A percentile compares a stretch with the other conserved stretches of the same genome.
Evolutionary conservation across 2,797 vertebrate species (phyloP).

Genomic region (Darevskia nairensis): DNA sequence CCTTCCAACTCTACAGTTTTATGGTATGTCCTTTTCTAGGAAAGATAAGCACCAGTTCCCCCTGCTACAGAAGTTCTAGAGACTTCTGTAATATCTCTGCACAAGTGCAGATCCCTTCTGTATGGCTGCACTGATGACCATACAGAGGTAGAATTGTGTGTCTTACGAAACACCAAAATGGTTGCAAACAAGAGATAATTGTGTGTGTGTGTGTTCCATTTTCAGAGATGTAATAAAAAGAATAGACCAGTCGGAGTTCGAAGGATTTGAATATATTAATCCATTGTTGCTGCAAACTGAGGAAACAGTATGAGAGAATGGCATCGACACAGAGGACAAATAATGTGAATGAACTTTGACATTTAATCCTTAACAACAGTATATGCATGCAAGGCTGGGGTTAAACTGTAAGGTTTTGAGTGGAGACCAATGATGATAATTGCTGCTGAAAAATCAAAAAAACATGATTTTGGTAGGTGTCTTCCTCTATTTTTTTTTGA

Average conservation of each 20-base stretch:
- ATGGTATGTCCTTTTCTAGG: not conserved
- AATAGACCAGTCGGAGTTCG: constrained; percentile 98
- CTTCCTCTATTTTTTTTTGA: constrained; percentile 71
- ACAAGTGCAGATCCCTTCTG: not conserved
- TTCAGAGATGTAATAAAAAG: constrained; percentile 94
- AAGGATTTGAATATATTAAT: constrained; percentile 99
- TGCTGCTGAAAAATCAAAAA: constrained; percentile 74
- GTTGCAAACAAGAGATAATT: not conserved
- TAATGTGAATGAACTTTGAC: constrained; percentile 70
- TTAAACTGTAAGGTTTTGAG: constrained; percentile 70
- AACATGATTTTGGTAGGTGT: constrained; percentile 72
- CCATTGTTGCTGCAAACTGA: constrained; percentile 93
- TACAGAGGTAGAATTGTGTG: not conserved
- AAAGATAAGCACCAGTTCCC: no score
- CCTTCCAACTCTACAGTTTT: not conserved
- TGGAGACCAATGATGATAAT: constrained; percentile 73
- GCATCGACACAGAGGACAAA: constrained; percentile 56
- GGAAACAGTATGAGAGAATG: constrained; percentile 90
- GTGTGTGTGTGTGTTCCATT: constrained; percentile 16
- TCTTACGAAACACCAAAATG: not conserved
- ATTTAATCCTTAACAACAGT: constrained; percentile 82
- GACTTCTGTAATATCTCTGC: not conserved
- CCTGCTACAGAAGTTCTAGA: not conserved
- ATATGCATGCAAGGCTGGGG: constrained; percentile 83
- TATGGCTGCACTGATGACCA: not conserved